Evolutionary conservation across 2,888 invertebrate genomes (phyloP), one percentile per base, ranked within the genome.

Genomic region (Cerastis rubricosa): DNA sequence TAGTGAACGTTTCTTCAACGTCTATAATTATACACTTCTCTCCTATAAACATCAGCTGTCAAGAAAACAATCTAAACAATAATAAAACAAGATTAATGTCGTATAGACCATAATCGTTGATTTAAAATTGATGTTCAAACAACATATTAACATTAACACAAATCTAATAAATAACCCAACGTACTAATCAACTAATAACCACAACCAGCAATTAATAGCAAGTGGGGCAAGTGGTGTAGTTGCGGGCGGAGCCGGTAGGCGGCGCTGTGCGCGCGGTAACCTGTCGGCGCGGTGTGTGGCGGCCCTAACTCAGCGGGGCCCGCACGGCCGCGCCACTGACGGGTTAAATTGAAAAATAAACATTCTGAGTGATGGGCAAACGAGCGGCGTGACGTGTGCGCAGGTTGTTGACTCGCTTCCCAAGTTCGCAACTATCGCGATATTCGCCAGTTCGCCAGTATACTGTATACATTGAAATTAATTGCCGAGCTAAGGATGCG

Each of bases 291-390:
- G 90, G 95, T 96, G 96, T 96, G 96, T 96, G 96, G 96, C 94
- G 94, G 92, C 96, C 96, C 96, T 96, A 94, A 94, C 93, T 96
- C 95, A 95, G 89, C 88, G 89, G 88, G 88, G 81, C 83, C 90
- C 88, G 88, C 89, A 87, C 89, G 89, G 90, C 87, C 88, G 82
- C 87, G 88, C 92, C 94, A 93, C 92, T 95, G 95, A 95, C 94
- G 94, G 94, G 92, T 91, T 91, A 94, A 95, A 96, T 96, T 96
- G 96, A 96, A 96, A 96, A 96, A 96, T 96, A 96, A 96, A 96
- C 96, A 96, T 91, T 86, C 92, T 94, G 95, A 95, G 93, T 94
- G 96, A 95, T 95, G 93, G 92, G 89, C 89, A 88, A 91, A 91
- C 88, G 90, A 88, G 89, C 89, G 86, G 76, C 75, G 86, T 90